Evolutionary conservation across 1,140 invertebrate genomes (phyloP).

Genomic region (Pomacea maculata): DNA sequence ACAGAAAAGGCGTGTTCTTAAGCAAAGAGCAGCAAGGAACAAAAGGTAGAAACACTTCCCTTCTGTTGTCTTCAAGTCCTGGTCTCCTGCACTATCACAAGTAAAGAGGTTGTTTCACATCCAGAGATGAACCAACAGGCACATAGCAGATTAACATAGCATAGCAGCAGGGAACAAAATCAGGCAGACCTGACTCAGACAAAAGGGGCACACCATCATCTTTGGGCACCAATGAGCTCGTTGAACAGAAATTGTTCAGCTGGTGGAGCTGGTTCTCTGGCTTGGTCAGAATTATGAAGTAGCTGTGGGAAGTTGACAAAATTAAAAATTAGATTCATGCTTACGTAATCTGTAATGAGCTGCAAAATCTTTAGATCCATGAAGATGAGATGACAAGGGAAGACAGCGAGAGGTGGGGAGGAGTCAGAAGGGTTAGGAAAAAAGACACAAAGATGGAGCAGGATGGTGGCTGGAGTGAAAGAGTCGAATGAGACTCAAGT

Average conservation of each 20-base stretch:
- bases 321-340: too few species aligned
- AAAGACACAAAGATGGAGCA: neutral
- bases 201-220: constrained; percentile 5
- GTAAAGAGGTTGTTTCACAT: too few species aligned
- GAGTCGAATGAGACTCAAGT: neutral
- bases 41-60: too few species aligned
- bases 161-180: too few species aligned
- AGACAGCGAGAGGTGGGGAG: neutral
- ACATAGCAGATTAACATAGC: too few species aligned
- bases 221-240: neutral
- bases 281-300: constrained; percentile 19
- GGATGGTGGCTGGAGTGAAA: neutral
- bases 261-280: neutral
- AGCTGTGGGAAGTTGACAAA: constrained; percentile 1
- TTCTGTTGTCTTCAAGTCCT: too few species aligned
- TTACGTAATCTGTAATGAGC: neutral
- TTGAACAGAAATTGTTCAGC: neutral
- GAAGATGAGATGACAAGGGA: neutral
- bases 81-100: too few species aligned
- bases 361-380: too few species aligned
- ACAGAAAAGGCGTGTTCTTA: too few species aligned
- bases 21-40: too few species aligned
- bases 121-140: too few species aligned
- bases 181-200: neutral
- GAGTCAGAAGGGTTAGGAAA: neutral